Percentiles rank a stretch among this genome's conserved stretches.
Evolutionary conservation across 2,113 vertebrate species (phyloP).

Genomic region (Cynopterus brachyotis): DNA sequence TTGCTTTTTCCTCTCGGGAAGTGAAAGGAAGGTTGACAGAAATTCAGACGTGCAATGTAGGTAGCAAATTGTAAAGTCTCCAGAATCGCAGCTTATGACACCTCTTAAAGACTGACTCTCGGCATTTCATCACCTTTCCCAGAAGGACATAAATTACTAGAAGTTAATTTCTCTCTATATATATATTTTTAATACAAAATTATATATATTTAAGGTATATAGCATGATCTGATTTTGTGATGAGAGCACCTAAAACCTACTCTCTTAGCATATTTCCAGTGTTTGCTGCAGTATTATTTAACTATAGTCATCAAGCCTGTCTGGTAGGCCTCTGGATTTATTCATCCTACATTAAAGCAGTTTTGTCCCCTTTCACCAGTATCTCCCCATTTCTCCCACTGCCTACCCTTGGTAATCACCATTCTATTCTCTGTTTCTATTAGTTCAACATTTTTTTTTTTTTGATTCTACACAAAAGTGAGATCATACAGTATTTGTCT

Average conservation of each 20-base stretch:
- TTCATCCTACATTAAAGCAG: background rate
- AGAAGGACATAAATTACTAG: background rate
- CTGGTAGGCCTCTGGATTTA: background rate
- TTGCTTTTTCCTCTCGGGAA: slow-evolving; percentile 8
- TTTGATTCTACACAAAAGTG: background rate
- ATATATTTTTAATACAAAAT: background rate
- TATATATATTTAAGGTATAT: background rate
- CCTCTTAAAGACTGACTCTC: background rate
- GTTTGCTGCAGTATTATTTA: background rate
- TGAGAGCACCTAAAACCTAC: background rate
- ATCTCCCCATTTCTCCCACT: background rate
- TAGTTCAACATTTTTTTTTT: background rate
- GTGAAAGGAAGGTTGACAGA: background rate
- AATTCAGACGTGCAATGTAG: background rate
- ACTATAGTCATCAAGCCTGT: background rate
- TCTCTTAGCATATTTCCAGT: background rate
- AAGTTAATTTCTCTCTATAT: background rate
- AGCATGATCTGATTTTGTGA: background rate
- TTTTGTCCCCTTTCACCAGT: background rate
- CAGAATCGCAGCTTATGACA: background rate
- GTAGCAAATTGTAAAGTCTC: background rate
- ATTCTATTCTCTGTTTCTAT: background rate
- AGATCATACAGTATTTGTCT: background rate
- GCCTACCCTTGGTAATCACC: background rate
- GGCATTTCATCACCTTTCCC: background rate